A percentile compares a stretch with the other conserved stretches of the same genome.
Conservation (phyloP, 2,113 vertebrate genomes). For the Archilochus colubris region DNA sequence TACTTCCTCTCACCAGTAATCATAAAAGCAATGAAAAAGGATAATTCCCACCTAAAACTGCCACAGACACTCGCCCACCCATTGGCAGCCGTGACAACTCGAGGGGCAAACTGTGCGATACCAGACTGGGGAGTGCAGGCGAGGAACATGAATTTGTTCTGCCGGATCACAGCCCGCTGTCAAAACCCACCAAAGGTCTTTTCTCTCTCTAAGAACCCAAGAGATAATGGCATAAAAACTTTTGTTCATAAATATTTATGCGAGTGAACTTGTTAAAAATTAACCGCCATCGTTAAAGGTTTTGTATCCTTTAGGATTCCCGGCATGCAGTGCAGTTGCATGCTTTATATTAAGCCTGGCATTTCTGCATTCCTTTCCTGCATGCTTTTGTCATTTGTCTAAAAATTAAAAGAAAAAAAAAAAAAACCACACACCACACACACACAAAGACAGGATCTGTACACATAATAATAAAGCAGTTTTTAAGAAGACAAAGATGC, state of each 20-base stretch:
- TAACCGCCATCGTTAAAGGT: constrained; percentile 61
- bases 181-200: constrained; percentile 47
- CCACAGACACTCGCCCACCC: neutral
- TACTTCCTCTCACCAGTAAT: neutral
- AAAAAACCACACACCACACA: constrained; percentile 60
- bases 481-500: constrained; percentile 72
- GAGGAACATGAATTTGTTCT: constrained; percentile 28
- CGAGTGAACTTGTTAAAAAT: constrained; percentile 71
- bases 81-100: neutral
- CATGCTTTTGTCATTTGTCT: constrained; percentile 71
- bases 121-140: neutral
- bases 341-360: constrained; percentile 70
- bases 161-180: constrained; percentile 32
- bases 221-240: constrained; percentile 66
- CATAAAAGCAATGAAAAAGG: neutral
- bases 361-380: constrained; percentile 71
- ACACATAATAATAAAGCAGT: constrained; percentile 72
- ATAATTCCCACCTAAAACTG: neutral
- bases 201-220: constrained; percentile 48
- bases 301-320: constrained; percentile 68
- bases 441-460: constrained; percentile 69
- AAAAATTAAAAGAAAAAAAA: constrained; percentile 63
- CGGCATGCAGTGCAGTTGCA: constrained; percentile 56
- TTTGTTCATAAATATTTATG: constrained; percentile 72
- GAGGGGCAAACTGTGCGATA: neutral